Conservation (phyloP, 2,113 vertebrate genomes). For the Falco punctatus region DNA sequence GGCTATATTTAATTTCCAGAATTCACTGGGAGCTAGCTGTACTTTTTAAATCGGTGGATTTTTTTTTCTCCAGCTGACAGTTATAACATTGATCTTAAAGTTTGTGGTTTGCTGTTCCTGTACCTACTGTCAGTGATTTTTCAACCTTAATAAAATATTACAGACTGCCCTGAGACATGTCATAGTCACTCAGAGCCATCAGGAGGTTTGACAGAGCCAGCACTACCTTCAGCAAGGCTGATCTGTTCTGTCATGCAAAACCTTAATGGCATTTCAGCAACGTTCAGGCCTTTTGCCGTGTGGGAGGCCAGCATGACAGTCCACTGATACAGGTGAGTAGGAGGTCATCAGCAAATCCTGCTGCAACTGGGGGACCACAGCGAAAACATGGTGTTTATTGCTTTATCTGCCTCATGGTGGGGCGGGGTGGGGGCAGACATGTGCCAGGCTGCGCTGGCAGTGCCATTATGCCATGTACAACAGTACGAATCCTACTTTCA, state of each 20-base stretch:
- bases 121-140: neutral
- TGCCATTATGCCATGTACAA: neutral
- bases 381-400: neutral
- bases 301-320: neutral
- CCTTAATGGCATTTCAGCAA: neutral
- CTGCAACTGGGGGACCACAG: neutral
- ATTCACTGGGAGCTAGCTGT: neutral
- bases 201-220: neutral
- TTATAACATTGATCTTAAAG: neutral
- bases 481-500: neutral
- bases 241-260: neutral
- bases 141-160: neutral
- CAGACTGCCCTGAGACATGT: neutral
- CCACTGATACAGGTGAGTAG: neutral
- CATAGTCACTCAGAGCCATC: neutral
- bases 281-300: neutral
- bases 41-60: neutral
- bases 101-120: neutral
- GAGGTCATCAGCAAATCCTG: neutral
- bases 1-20: slow-evolving; percentile 7
- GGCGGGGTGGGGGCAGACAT: fast-evolving
- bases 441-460: neutral
- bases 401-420: neutral
- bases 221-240: neutral
- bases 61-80: neutral